These are phyloP conservation scores for Eonycteris spelaea DNA, from an alignment of 2,113 vertebrate genomes.

Conservation along the genomic window DNA sequence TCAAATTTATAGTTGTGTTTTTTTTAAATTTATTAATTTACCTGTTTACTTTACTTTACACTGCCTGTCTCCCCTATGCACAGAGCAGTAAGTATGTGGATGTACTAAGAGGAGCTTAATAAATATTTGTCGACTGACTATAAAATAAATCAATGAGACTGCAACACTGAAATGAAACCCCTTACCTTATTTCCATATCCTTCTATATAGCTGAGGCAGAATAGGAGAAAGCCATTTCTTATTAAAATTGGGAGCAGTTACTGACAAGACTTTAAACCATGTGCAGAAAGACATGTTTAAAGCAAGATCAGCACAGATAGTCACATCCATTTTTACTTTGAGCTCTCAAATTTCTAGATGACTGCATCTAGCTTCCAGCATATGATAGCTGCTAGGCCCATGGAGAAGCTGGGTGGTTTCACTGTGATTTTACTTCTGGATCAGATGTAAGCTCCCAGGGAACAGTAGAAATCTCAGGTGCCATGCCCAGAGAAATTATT, in stretches of 20 bases:
- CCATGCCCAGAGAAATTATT: neutral
- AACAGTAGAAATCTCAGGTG: neutral
- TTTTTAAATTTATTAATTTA: neutral
- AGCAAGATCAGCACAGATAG: neutral
- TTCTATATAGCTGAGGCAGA: neutral
- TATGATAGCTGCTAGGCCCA: neutral
- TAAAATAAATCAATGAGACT: neutral
- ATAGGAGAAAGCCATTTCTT: neutral
- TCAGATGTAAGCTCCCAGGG: neutral
- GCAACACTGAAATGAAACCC: neutral
- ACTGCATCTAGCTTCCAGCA: neutral
- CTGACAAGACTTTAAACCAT: neutral
- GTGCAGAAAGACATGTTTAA: neutral
- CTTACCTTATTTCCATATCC: neutral
- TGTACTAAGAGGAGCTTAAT: neutral
- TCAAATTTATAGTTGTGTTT: neutral
- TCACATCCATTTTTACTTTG: neutral
- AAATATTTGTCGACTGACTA: neutral
- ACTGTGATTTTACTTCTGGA: neutral
- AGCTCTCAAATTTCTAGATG: neutral
- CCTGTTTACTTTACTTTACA: neutral
- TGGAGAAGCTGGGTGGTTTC: neutral
- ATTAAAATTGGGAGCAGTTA: neutral
- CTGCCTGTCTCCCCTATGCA: neutral
- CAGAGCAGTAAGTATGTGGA: neutral